Evolutionary conservation across 2,113 vertebrate species (phyloP).

Genomic region (Xenopus borealis): DNA sequence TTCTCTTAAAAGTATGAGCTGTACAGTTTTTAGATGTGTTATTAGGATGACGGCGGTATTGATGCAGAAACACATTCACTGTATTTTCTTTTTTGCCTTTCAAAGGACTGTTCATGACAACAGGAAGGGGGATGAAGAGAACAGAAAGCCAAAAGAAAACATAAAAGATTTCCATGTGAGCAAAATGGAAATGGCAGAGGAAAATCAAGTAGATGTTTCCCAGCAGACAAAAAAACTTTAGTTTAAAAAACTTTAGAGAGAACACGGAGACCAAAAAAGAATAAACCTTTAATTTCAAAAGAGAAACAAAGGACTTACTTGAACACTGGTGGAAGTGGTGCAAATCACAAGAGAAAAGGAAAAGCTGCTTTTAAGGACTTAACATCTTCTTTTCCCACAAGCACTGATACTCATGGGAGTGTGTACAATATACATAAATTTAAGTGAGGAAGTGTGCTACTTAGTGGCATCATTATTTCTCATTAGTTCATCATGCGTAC

Average conservation of each 20-base stretch:
- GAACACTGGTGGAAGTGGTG: slow-evolving; percentile 58
- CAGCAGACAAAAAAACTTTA: slow-evolving; percentile 23
- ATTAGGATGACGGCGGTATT: no score
- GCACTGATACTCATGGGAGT: slow-evolving; percentile 77
- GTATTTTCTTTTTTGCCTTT: neutral
- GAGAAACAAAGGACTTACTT: slow-evolving; percentile 62
- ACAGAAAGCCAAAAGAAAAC: slow-evolving; percentile 17
- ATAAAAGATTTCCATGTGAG: neutral
- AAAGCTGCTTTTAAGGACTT: slow-evolving; percentile 78
- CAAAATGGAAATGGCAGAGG: slow-evolving; percentile 17
- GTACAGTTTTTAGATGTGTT: no score
- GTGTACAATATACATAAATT: slow-evolving; percentile 78
- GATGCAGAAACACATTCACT: no score
- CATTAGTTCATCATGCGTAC: slow-evolving; percentile 64
- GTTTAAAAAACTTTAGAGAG: slow-evolving; percentile 58
- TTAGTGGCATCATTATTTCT: slow-evolving; percentile 26
- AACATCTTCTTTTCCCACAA: slow-evolving; percentile 80
- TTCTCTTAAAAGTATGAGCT: no score
- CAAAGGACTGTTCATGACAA: slow-evolving; percentile 78
- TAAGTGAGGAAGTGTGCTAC: slow-evolving; percentile 69
- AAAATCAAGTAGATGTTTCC: slow-evolving; percentile 15
- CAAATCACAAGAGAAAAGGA: slow-evolving; percentile 55
- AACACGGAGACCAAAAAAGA: slow-evolving; percentile 69
- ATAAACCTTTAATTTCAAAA: slow-evolving; percentile 54
- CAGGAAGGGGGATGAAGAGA: slow-evolving; percentile 48